Base-by-base conservation (phyloP, 2,888 invertebrate species). In the Vesta saturnalis region DNA sequence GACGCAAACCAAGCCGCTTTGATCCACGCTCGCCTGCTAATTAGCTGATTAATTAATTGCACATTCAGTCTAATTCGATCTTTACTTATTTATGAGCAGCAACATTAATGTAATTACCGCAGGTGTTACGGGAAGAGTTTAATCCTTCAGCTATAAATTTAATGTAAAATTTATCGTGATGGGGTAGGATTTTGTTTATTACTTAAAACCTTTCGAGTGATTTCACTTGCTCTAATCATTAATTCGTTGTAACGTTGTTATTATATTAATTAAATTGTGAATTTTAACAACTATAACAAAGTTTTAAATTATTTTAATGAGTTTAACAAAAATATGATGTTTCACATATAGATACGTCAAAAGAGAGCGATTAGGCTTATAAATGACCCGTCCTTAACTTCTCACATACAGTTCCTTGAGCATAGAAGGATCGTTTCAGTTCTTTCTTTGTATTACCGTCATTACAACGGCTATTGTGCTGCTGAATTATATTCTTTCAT, bases 1-100 rank as follows among this genome's bases (percentile, higher is more conserved):
- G 65, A 67, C 70, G 66, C 63, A 64, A 75, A 65, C 71, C 70
- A 69, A 71, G 72, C 67, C 65, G 74, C 82, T 83, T 83, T 83
- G 83, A 83, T 82, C 83, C 81, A 73, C 77, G 77, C 79, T 78
- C 79, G 81, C 78, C 82, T 80, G 79, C 80, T 83, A 83, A 83
- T 83, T 83, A 83, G 76, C 81, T 83, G 82, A 83, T 83, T 83
- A 83, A 83, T 83, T 83, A 83, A 83, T 83, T 82, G 83, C 83
- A 79, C 81, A 82, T 81, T 81, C 81, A 79, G 80, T 81, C 79
- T 82, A 82, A 83, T 83, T 82, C 80, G 81, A 79, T 79, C 74
- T 78, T 77, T 79, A 78, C 81, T 83, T 83, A 83, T 83, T 82
- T 80, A 83, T 83, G 82, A 83, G 82, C 82, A 83, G 77, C 82